Base-by-base conservation (phyloP, 1,140 invertebrate genomes). In the Drosophila kohkoa region DNA sequence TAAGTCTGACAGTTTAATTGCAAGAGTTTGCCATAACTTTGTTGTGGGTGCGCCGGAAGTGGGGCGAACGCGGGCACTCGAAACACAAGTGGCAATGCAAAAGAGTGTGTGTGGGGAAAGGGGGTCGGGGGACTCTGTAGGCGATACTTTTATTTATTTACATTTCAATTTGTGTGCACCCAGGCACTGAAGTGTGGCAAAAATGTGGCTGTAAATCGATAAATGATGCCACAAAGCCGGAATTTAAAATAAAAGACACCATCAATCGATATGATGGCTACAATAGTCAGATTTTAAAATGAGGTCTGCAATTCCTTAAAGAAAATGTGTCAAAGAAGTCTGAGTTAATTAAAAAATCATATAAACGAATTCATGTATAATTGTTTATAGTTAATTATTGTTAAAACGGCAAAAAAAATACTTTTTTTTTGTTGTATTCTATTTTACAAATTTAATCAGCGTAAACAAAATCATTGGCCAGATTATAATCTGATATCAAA, bases 1-100 rank as follows among this genome's bases (percentile, higher is more conserved):
- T 88, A 88, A 88, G 81, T 74, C 85, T 88, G 85, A 89, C 85
- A 88, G 85, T 88, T 88, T 88, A 89, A 87, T 87, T 87, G 82
- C 77, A 77, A 88, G 82, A 87, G 80, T 87, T 87, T 87, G 69
- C 48, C 63, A 69, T 71, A 86, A 86, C 83, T 86, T 86, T 82
- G 64, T 15, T 71, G 43, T 20, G 35, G 41, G 48, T 46, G 41
- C 5, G 69, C 20, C 41, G 49, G 30, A 71, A 38, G 38, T 68
- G 46, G 41, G 35, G n/a, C 25, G 28, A 69, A 38, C 55, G 45
- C 54, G 45, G 7, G n/a, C 48, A 49, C 10, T 45, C 46, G 25
- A 20, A 25, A 4, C 8, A 49, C 43, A 38, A 58, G 52, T 49
- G 20, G 58, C 10, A 20, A 25, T 28, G 7, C 13, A 20, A 35